Conservation (phyloP, 1,140 invertebrate genomes). For the Andrena cerasifolii region DNA sequence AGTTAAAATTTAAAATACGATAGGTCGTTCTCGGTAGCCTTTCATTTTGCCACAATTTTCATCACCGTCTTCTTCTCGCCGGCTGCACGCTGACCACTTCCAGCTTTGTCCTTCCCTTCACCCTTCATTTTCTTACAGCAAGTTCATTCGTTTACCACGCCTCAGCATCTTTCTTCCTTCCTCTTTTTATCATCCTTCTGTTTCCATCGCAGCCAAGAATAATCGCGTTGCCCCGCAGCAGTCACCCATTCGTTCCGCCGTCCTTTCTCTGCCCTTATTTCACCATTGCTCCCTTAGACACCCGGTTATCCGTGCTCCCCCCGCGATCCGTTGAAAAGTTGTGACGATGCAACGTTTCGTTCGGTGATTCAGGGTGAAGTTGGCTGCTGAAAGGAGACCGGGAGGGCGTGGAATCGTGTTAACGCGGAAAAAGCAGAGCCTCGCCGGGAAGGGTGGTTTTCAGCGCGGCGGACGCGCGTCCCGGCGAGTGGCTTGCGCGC, state of each 20-base stretch:
- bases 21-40: too few species aligned
- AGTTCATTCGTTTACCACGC: constrained; percentile 19
- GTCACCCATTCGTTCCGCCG: constrained; percentile 33
- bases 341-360: too few species aligned
- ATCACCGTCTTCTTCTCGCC: too few species aligned
- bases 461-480: not conserved
- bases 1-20: too few species aligned
- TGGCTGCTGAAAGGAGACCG: not conserved
- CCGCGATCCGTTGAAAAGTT: not conserved
- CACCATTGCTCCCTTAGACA: not conserved
- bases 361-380: too few species aligned
- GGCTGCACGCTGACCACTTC: constrained; percentile 40
- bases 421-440: constrained; percentile 16
- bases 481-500: not conserved
- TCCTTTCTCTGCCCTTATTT: not conserved
- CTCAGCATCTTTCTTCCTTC: constrained; percentile 49
- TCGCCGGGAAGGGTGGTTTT: constrained; percentile 14
- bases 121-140: constrained; percentile 2
- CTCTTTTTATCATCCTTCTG: constrained; percentile 45
- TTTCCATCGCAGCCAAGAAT: constrained; percentile 63
- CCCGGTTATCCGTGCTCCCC: not conserved
- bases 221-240: constrained; percentile 66
- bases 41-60: too few species aligned
- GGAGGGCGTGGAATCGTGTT: not conserved
- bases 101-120: not conserved